These are phyloP conservation scores for Cryptocephalus moraei DNA, from an alignment of 2,888 invertebrate species.

Conservation along the genomic window DNA sequence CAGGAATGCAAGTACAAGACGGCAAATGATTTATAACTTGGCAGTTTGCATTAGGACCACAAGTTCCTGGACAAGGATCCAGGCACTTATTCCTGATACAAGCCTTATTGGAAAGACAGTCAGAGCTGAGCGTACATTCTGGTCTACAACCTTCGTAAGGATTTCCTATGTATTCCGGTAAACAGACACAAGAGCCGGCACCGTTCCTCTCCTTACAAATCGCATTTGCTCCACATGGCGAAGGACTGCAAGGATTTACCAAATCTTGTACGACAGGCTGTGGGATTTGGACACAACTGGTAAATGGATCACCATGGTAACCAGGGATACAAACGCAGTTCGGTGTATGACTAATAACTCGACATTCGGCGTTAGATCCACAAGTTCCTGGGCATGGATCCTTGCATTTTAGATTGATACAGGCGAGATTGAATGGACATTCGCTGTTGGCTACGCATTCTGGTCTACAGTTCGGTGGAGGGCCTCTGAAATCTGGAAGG, in stretches of 20 bases:
- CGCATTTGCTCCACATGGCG: conserved; percentile 44
- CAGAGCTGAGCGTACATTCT: conserved; percentile 45
- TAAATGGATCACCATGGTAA: conserved; percentile 60
- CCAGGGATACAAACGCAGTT: conserved; percentile 56
- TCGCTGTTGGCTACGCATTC: conserved; percentile 65
- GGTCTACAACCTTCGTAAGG: conserved; percentile 51
- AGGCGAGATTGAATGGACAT: conserved; percentile 55
- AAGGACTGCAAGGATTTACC: conserved; percentile 36
- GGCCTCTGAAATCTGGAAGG: conserved; percentile 53
- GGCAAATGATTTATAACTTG: conserved; percentile 41
- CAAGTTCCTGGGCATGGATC: conserved; percentile 67
- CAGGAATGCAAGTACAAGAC: conserved; percentile 53
- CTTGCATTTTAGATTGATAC: conserved; percentile 60
- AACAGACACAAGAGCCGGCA: conserved; percentile 44
- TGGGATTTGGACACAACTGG: conserved; percentile 18
- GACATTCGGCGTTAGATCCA: conserved; percentile 59
- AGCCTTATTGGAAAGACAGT: conserved; percentile 45
- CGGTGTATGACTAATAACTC: conserved; percentile 65
- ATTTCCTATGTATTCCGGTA: conserved; percentile 44
- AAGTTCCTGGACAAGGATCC: conserved; percentile 49
- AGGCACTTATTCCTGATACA: conserved; percentile 47
- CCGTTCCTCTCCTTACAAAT: conserved; percentile 41
- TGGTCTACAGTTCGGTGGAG: conserved; percentile 62
- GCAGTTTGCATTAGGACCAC: conserved; percentile 59
- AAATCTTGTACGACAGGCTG: conserved; percentile 16